Evolutionary conservation across 2,113 vertebrate genomes (phyloP).

Genomic region (Redunca redunca): DNA sequence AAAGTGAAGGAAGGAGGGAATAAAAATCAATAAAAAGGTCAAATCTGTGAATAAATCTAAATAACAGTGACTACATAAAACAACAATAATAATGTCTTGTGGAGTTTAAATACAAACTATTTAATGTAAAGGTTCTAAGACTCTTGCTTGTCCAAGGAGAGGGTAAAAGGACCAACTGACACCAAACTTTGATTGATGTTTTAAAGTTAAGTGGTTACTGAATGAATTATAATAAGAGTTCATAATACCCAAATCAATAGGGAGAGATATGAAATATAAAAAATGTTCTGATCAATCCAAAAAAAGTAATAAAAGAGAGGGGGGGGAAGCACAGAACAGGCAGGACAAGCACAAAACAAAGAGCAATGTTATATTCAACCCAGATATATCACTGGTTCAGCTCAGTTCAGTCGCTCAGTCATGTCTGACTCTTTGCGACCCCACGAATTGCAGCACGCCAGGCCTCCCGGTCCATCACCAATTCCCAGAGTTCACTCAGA

Average conservation of each 20-base stretch:
- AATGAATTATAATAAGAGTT: background rate
- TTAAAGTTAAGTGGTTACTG: background rate
- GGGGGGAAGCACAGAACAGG: background rate
- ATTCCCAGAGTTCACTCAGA: no score
- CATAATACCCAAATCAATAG: background rate
- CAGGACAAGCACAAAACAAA: background rate
- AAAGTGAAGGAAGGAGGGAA: background rate
- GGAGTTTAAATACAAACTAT: background rate
- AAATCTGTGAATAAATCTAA: background rate
- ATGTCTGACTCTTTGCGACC: no score
- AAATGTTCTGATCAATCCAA: background rate
- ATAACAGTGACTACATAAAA: background rate
- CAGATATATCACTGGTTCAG: background rate
- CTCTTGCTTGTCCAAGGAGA: background rate
- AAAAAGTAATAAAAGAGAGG: background rate
- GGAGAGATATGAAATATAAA: background rate
- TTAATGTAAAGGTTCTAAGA: background rate
- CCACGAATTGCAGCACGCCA: no score
- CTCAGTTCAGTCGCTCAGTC: no score
- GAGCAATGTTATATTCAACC: background rate
- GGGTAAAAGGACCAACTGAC: background rate
- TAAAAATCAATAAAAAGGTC: background rate
- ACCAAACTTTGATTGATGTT: background rate
- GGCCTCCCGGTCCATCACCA: no score
- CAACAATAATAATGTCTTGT: background rate